Base-by-base conservation (phyloP, 2,888 invertebrate genomes). In the Salticus scenicus region DNA sequence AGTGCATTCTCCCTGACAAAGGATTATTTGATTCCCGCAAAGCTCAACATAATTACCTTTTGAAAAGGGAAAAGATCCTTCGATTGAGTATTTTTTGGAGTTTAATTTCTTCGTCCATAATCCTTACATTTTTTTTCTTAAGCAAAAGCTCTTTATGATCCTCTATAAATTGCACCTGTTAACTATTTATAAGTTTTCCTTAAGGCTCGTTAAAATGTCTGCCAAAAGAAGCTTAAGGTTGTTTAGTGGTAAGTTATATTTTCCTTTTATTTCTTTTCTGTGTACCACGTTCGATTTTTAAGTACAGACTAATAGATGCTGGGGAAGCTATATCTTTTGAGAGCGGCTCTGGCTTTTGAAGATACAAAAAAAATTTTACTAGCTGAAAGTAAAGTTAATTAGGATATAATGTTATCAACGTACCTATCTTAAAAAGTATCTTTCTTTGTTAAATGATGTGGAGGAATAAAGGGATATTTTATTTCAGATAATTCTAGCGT, bases 171-270 rank as follows among this genome's bases (percentile, higher is more conserved):
- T 41, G 66, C 70, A 64, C 42, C 77, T 85, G 74, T 64, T 85
- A 85, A 85, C 84, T 85, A 85, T 78, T 85, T 78, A 73, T 74
- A 72, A 72, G 77, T 77, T 73, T 73, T 72, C 51, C 33, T 28
- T 31, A 7, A 24, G 28, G 27, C 71, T 82, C 82, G 76, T 82
- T 82, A 82, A 82, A 71, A 76, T 66, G 77, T 83, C 77, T 33
- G 17, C 67, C 66, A 27, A 27, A 72, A 72, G 37, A 64, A 51
- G 72, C 83, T 83, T 83, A 73, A 14, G 67, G 37, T 57, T 72
- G 33, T 72, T 77, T 72, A 51, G 74, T 7, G 31, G 77, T 73
- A 69, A 83, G 67, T 77, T 77, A 77, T 83, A 63, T 42, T 77
- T 73, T 66, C 63, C 41, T 57, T 83, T 82, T 75, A 77, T 72